Percentiles rank a stretch among this genome's conserved stretches.
These are phyloP conservation scores for Tenthredo mesomela DNA, from an alignment of 2,888 invertebrate genomes.

Conservation along the genomic window DNA sequence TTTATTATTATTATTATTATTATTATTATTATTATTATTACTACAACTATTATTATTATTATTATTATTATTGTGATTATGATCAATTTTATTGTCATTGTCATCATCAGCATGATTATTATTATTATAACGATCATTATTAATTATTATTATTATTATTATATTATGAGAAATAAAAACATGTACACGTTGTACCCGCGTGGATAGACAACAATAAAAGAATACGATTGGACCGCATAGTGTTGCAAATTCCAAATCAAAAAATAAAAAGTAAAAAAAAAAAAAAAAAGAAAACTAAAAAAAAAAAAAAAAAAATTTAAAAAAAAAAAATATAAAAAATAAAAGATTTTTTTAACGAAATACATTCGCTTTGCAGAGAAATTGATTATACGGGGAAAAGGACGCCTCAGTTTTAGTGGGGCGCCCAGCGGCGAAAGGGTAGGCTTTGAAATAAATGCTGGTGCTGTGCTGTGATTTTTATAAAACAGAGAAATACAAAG, in stretches of 20 bases:
- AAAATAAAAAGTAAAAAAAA: conserved; percentile 57
- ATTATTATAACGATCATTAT: conserved; percentile 46
- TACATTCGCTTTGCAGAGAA: conserved; percentile 59
- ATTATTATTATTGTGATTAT: conserved; percentile 64
- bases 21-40: conserved; percentile 61
- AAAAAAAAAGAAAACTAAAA: conserved; percentile 67
- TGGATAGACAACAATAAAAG: conserved; percentile 35
- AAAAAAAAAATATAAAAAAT: conserved; percentile 44
- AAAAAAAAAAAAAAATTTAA: conserved; percentile 37
- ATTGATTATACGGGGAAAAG: conserved; percentile 27
- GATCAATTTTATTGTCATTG: conserved; percentile 55
- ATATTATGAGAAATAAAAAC: conserved; percentile 41
- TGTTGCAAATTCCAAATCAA: conserved; percentile 72
- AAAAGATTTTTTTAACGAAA: conserved; percentile 53
- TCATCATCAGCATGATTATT: conserved; percentile 37
- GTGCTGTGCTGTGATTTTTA: conserved; percentile 76
- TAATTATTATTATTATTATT: conserved; percentile 59
- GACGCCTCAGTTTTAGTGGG: conserved; percentile 72
- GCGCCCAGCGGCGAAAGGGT: conserved; percentile 66
- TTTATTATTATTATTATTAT: conserved; percentile 60
- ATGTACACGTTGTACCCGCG: conserved; percentile 51
- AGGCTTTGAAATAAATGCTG: conserved; percentile 72
- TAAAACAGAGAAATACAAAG: conserved; percentile 62
- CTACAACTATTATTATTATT: conserved; percentile 60
- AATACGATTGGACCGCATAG: conserved; percentile 64